Evolutionary conservation across 2,888 invertebrate species (phyloP).

Genomic region (Lottia gigantea): DNA sequence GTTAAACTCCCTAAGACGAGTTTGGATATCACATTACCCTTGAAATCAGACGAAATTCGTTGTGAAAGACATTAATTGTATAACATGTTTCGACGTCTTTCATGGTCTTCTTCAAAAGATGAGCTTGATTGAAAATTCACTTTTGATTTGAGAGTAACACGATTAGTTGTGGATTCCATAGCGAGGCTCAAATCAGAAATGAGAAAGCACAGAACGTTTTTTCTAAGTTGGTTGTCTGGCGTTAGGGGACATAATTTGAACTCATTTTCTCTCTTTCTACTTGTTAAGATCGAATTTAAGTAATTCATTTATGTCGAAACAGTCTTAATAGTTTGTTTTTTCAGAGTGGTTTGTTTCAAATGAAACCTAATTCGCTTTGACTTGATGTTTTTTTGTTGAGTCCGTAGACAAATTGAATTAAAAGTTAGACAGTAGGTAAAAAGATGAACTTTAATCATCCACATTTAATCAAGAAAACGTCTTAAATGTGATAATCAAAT

Average conservation of each 20-base stretch:
- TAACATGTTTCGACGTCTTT: slow-evolving; percentile 9
- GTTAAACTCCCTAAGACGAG: slow-evolving; percentile 2
- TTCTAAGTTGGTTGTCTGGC: neutral
- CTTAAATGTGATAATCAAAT: no score
- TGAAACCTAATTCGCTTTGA: neutral
- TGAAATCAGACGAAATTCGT: slow-evolving; percentile 11
- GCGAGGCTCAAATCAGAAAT: neutral
- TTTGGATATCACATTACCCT: neutral
- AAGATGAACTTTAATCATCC: neutral
- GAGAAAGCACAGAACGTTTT: neutral
- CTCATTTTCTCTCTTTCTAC: no score
- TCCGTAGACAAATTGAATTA: slow-evolving; percentile 2
- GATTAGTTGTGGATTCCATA: slow-evolving; percentile 2
- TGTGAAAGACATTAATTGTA: slow-evolving; percentile 10
- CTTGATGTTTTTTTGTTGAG: neutral
- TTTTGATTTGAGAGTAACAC: slow-evolving; percentile 9
- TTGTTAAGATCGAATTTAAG: no score
- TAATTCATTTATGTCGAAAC: neutral
- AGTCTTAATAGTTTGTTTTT: slow-evolving; percentile 5
- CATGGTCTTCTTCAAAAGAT: neutral
- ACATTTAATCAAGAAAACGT: no score
- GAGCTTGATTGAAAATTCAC: slow-evolving; percentile 5
- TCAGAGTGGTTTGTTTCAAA: slow-evolving; percentile 4
- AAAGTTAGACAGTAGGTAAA: neutral
- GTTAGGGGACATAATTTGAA: no score